Conservation (phyloP, 1,140 invertebrate species). For the Drosophila rufa region DNA sequence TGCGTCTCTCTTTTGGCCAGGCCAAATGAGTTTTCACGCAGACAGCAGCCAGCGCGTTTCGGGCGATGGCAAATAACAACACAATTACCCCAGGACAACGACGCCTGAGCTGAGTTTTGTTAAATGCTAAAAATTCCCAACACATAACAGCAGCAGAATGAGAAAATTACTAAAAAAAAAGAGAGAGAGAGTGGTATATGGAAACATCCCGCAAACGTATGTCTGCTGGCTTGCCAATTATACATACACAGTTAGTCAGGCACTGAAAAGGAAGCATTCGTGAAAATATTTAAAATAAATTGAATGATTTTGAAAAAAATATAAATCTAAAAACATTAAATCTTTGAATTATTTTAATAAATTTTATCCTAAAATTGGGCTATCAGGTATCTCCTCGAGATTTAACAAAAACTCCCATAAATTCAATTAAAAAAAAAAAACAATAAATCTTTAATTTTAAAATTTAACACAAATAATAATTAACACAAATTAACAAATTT, state of each 20-base stretch:
- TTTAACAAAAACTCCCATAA: too few species aligned
- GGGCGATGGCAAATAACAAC: conserved; percentile 64
- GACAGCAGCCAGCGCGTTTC: conserved; percentile 1
- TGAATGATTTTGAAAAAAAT: too few species aligned
- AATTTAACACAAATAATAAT: too few species aligned
- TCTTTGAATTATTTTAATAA: too few species aligned
- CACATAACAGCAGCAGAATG: conserved; percentile 25
- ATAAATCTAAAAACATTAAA: too few species aligned
- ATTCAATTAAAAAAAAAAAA: too few species aligned
- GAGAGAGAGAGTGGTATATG: neutral
- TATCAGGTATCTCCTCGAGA: too few species aligned
- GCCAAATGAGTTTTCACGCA: conserved; percentile 63
- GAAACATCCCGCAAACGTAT: conserved; percentile 44
- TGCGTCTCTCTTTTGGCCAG: conserved; percentile 21
- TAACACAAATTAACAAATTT: too few species aligned
- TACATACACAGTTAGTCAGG: conserved; percentile 35
- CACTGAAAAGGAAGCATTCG: neutral
- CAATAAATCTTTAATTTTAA: too few species aligned
- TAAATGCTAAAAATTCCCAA: conserved; percentile 66
- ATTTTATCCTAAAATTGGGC: too few species aligned
- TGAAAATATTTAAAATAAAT: too few species aligned
- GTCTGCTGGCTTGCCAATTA: conserved; percentile 66
- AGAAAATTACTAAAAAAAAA: conserved; percentile 1
- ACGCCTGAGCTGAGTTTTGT: conserved; percentile 47
- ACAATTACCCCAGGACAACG: conserved; percentile 65